Percentiles rank a stretch among this genome's conserved stretches.
These are phyloP conservation scores for Augochlora pura DNA, from an alignment of 1,140 invertebrate genomes.

Conservation along the genomic window DNA sequence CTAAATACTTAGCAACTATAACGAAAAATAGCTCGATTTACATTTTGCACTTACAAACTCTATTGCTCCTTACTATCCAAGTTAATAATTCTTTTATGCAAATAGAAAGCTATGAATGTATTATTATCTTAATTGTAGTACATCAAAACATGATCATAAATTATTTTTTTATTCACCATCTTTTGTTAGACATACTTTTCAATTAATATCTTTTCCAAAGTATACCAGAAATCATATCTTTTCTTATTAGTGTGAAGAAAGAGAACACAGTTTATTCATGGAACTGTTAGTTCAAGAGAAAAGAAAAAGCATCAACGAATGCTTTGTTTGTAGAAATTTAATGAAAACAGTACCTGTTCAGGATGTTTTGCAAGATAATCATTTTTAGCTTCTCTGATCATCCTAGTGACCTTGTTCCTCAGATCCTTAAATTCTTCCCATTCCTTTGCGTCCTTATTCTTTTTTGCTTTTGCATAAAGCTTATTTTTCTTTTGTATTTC, in stretches of 20 bases:
- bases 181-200: neutral
- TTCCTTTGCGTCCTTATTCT: constrained; percentile 79
- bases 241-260: constrained; percentile 5
- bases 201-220: constrained; percentile 11
- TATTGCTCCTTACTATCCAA: neutral
- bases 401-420: constrained; percentile 80
- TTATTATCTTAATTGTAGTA: constrained; percentile 23
- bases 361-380: constrained; percentile 80
- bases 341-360: constrained; percentile 77
- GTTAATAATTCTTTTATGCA: neutral
- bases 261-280: neutral
- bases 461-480: constrained; percentile 80
- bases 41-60: neutral
- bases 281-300: constrained; percentile 6
- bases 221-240: no score
- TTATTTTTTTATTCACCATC: neutral
- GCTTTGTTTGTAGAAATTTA: constrained; percentile 3
- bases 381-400: constrained; percentile 81
- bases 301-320: constrained; percentile 17
- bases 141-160: neutral
- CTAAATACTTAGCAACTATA: no score
- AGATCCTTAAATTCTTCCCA: constrained; percentile 81
- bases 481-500: constrained; percentile 82
- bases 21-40: neutral
- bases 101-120: constrained; percentile 21